These are phyloP conservation scores for Meriones psammophilus DNA, from an alignment of 2,797 vertebrate species.

Conservation along the genomic window DNA sequence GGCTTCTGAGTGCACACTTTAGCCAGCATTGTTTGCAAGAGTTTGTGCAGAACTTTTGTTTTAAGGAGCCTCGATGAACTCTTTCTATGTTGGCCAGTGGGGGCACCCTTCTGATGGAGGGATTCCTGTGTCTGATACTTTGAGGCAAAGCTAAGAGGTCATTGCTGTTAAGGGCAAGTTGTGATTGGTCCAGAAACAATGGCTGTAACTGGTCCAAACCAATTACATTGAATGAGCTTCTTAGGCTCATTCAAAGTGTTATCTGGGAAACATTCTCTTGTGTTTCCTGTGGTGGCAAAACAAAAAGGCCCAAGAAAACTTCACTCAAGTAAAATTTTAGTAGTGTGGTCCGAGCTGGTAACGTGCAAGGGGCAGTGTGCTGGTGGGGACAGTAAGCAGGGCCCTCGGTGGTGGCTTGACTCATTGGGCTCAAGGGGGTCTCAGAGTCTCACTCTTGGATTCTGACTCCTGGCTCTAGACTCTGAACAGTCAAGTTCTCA, in stretches of 20 bases:
- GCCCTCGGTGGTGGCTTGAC: not conserved
- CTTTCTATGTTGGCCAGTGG: not conserved
- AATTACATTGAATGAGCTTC: not conserved
- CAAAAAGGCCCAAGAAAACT: not conserved
- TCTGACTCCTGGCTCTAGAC: not conserved
- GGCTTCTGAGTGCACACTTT: not conserved
- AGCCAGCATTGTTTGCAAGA: not conserved
- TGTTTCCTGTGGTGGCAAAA: not conserved
- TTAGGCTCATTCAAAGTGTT: not conserved
- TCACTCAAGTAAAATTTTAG: not conserved
- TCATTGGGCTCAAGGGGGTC: not conserved
- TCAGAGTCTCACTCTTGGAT: no score
- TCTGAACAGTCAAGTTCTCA: not conserved
- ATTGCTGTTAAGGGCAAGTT: not conserved
- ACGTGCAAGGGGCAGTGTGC: no score
- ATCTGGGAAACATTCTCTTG: not conserved
- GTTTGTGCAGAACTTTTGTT: not conserved
- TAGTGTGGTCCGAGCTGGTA: no score
- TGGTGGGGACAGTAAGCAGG: not conserved
- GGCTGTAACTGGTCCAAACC: not conserved
- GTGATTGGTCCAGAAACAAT: not conserved
- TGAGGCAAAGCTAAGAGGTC: not conserved
- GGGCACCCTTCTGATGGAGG: not conserved
- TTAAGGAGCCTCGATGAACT: not conserved
- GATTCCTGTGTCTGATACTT: not conserved